A percentile compares a stretch with the other conserved stretches of the same genome.
phyloP scores from a whole-genome alignment of 1,140 invertebrate species.

The Cryptotermes secundus region DNA sequence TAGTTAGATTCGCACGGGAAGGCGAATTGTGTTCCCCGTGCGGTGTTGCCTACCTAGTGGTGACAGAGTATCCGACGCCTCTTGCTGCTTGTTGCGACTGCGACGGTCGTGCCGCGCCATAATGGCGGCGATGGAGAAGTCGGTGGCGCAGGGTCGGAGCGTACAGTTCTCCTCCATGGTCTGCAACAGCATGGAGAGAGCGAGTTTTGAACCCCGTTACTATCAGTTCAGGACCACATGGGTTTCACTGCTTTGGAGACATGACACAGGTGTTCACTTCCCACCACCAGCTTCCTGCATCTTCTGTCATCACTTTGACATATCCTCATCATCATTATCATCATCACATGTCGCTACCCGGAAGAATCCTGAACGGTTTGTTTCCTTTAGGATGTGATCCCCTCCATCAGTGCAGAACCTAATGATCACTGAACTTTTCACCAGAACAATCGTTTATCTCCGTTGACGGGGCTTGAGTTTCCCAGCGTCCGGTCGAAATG shows the following conservation, averaged over 20 bases:
- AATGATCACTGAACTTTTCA: too few relatives aligned
- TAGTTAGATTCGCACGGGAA: too few relatives aligned
- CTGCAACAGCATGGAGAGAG: constrained; percentile 22
- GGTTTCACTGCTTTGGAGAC: background rate
- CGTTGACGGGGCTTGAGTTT: too few relatives aligned
- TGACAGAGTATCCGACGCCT: background rate
- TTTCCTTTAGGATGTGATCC: too few relatives aligned
- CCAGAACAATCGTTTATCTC: too few relatives aligned
- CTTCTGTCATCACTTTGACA: background rate
- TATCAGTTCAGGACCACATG: background rate
- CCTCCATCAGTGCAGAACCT: too few relatives aligned
- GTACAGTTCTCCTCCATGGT: constrained; percentile 46
- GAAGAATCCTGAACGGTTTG: background rate
- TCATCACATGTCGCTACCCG: background rate
- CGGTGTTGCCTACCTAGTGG: background rate
- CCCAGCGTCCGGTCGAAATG: too few relatives aligned
- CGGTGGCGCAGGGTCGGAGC: constrained; percentile 68
- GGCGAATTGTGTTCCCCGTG: too few relatives aligned
- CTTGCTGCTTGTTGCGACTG: constrained; percentile 47
- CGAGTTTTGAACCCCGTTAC: background rate
- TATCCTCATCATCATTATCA: too few relatives aligned
- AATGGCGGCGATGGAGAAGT: constrained; percentile 92
- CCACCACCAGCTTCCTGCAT: background rate
- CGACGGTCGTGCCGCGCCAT: constrained; percentile 70
- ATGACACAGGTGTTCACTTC: background rate